These are phyloP conservation scores for Spinus olivaceus DNA, from an alignment of 2,797 vertebrate genomes.

Conservation along the genomic window DNA sequence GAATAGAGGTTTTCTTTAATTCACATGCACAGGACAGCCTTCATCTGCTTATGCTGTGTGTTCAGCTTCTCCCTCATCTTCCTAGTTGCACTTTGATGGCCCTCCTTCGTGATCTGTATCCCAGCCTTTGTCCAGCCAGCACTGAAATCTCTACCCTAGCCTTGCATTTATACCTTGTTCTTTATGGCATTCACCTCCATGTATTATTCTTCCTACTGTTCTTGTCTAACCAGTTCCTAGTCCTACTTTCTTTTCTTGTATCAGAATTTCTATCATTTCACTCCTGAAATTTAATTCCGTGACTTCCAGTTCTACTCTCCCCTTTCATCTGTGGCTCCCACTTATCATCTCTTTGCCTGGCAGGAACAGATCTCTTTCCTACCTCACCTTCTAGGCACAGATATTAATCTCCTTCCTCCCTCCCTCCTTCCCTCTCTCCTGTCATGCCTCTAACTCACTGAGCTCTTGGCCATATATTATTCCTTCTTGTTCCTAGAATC, in stretches of 20 bases:
- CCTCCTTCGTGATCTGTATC: background rate
- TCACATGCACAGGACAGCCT: background rate
- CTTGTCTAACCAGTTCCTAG: background rate
- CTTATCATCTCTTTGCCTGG: background rate
- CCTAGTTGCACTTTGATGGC: background rate
- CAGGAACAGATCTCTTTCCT: background rate
- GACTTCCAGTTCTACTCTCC: background rate
- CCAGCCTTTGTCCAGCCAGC: background rate
- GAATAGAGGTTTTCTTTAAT: background rate
- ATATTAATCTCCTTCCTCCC: background rate
- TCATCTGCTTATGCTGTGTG: background rate
- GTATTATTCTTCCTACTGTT: background rate
- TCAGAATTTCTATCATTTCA: background rate
- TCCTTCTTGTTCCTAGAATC: background rate
- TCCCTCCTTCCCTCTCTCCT: background rate
- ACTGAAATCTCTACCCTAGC: background rate
- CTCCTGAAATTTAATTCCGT: background rate
- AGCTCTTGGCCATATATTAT: background rate
- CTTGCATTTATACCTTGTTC: fast-evolving
- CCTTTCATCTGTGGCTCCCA: background rate
- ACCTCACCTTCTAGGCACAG: background rate
- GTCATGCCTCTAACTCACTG: background rate
- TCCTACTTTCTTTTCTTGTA: background rate
- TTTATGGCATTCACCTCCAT: background rate
- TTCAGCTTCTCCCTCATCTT: background rate